Conservation (phyloP, 37 sponge, comb jelly and placozoan species). For the Hexactinellida sp. region DNA sequence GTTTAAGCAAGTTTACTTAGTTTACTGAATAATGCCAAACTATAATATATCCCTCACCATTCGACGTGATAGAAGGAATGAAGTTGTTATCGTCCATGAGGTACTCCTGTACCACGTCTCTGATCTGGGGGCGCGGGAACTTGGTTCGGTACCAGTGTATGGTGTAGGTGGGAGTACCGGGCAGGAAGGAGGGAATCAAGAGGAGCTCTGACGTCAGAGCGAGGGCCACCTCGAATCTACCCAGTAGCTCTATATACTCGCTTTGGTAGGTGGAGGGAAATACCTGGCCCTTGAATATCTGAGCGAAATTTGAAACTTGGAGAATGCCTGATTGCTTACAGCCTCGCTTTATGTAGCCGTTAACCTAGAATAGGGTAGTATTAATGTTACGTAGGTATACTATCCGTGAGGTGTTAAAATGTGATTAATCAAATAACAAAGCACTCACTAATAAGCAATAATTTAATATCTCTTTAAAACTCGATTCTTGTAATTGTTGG, state of each 20-base stretch:
- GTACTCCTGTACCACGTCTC: slow-evolving; percentile 5
- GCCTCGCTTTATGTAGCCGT: neutral
- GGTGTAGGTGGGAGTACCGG: slow-evolving; percentile 42
- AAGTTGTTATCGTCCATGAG: neutral
- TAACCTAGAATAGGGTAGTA: too few species aligned
- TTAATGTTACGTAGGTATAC: neutral
- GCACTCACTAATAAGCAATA: too few species aligned
- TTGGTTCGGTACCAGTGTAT: slow-evolving; percentile 38
- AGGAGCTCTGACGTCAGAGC: slow-evolving; percentile 41
- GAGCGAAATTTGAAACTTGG: slow-evolving; percentile 43
- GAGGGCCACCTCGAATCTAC: slow-evolving; percentile 80
- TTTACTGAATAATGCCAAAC: too few species aligned
- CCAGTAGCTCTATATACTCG: slow-evolving; percentile 71
- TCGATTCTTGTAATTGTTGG: too few species aligned
- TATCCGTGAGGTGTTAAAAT: neutral
- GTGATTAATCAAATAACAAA: too few species aligned
- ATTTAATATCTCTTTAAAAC: too few species aligned
- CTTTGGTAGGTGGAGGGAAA: slow-evolving; percentile 46
- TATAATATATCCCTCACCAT: neutral
- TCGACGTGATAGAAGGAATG: neutral
- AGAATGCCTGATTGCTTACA: slow-evolving; percentile 66
- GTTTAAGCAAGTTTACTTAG: too few species aligned
- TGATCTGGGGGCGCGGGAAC: slow-evolving; percentile 51
- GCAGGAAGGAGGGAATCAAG: slow-evolving; percentile 71
- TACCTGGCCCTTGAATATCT: slow-evolving; percentile 63